A percentile compares a stretch with the other conserved stretches of the same genome.
Evolutionary conservation across 2,888 invertebrate genomes (phyloP).

Genomic region (Pyrrhopygopsis socrates): DNA sequence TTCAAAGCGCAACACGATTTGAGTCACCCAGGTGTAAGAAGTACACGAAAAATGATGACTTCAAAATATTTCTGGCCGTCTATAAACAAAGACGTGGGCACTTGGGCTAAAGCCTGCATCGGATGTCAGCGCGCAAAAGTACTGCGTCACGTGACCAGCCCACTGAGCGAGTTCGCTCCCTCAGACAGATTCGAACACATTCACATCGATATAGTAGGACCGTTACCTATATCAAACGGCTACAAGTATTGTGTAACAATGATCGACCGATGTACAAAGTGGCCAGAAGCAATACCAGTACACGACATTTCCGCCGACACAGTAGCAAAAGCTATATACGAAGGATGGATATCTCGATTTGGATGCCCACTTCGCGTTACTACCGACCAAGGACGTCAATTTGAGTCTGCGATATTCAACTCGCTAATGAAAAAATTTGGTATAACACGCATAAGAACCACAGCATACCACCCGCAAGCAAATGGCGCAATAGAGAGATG

Average conservation of each 20-base stretch:
- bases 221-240: slow-evolving; percentile 23
- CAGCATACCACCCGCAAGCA: slow-evolving; percentile 33
- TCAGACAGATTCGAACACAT: slow-evolving; percentile 48
- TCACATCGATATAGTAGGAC: slow-evolving; percentile 50
- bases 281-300: too few species aligned
- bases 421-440: neutral
- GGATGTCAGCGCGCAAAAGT: slow-evolving; percentile 26
- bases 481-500: slow-evolving; percentile 36
- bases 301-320: slow-evolving; percentile 64
- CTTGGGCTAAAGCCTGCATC: slow-evolving; percentile 33
- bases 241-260: slow-evolving; percentile 26
- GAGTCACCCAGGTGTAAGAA: slow-evolving; percentile 26
- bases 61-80: slow-evolving; percentile 29
- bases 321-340: slow-evolving; percentile 67
- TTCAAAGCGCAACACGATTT: slow-evolving; percentile 64
- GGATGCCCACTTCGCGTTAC: slow-evolving; percentile 57
- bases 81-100: slow-evolving; percentile 32
- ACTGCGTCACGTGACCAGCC: slow-evolving; percentile 13
- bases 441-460: slow-evolving; percentile 18
- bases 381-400: slow-evolving; percentile 66
- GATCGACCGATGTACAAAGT: too few species aligned
- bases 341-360: slow-evolving; percentile 68
- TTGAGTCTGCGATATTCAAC: slow-evolving; percentile 49
- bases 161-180: slow-evolving; percentile 25
- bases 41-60: slow-evolving; percentile 8